Percentiles rank a stretch among this genome's conserved stretches.
Conservation (phyloP, 2,797 vertebrate species). For the Crypturellus tataupa region DNA sequence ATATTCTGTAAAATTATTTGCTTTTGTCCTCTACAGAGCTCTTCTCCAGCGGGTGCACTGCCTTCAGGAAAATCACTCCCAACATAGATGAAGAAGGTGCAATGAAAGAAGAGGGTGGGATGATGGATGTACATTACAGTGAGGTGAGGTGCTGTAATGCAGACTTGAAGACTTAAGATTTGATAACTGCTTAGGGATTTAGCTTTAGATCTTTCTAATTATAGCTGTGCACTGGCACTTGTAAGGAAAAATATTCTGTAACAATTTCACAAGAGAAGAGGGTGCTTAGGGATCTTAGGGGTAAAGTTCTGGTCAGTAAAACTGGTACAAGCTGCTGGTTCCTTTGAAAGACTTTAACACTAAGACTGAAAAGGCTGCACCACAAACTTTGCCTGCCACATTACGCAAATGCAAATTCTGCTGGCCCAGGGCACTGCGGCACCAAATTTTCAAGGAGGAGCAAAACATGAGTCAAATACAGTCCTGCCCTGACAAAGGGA, state of each 20-base stretch:
- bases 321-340: not conserved
- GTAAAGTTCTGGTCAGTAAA: not conserved
- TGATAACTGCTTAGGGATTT: not conserved
- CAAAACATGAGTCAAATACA: not conserved
- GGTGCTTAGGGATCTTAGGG: not conserved
- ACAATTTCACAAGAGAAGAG: not conserved
- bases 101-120: slow-evolving; percentile 97
- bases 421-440: not conserved
- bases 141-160: slow-evolving; percentile 83
- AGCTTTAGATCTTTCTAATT: not conserved
- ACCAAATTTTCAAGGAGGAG: not conserved
- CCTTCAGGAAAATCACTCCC: slow-evolving; percentile 93
- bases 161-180: not conserved
- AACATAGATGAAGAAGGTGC: slow-evolving; percentile 97
- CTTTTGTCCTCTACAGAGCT: slow-evolving; percentile 82
- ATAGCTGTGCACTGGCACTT: not conserved
- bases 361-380: not conserved
- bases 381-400: not conserved
- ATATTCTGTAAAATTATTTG: not conserved
- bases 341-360: not conserved
- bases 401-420: not conserved
- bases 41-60: slow-evolving; percentile 90
- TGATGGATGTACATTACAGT: slow-evolving; percentile 97
- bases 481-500: not conserved
- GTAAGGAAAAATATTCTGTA: not conserved